Evolutionary conservation across 2,797 vertebrate species (phyloP), one percentile per base, ranked within the genome.

Genomic region (Chiroxiphia lanceolata): DNA sequence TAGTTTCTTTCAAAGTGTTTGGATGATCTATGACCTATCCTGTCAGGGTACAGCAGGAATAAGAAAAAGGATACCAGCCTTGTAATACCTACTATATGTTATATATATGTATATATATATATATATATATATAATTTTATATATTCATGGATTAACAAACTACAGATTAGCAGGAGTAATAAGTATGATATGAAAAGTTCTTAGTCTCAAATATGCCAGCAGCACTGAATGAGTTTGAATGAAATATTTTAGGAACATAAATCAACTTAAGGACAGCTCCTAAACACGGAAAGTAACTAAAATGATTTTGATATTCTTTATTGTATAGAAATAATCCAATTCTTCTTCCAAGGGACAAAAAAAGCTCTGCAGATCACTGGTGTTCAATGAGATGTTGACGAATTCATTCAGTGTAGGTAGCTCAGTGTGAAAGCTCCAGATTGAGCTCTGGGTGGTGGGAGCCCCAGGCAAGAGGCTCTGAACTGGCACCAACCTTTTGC

Each of bases 71-170:
- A 65, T 33, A 51, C 15, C 29, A 83, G 17, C 21, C 33, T 86
- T 83, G 27, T n/a, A 47, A 88, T 33, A 59, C 3, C 4, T 81
- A 15, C 9, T 45, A 5, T 26, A 68, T 25, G 75, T 27, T 8
- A 23, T 17, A 25, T 22, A 26, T 16, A 13, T 8, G 15, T 27
- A 4, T 8, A 15, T 27, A 3, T 45, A 25, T 22, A 26, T 16
- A 13, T 8, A 15, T 27, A 4, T 8, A 15, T 27, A 3, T 45
- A 19, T 51, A 0, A 33, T 8, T 23, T 4, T 36, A 48, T 9
- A 48, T 29, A 36, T 67, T 54, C 76, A 76, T n/a, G 74, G 6
- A 31, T 44, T 90, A 65, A 78, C 9, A 64, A 86, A 69, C 9
- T 78, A n/a, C 6, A 48, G 34, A 83, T 75, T 78, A 63, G 5